Conservation (phyloP, 2,113 vertebrate species). For the Menura novaehollandiae region DNA sequence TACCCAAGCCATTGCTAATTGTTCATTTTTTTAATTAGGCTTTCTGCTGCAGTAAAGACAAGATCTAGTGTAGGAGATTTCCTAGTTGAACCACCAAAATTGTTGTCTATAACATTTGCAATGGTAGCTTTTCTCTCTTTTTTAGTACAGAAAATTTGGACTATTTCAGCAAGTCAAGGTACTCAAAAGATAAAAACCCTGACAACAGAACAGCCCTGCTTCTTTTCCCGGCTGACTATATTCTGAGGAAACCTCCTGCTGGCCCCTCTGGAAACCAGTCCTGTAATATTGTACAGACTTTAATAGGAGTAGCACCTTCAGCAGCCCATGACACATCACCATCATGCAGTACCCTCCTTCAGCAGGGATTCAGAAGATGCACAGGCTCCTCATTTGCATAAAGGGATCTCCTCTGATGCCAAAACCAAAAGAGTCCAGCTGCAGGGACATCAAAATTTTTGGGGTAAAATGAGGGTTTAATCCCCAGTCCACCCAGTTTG, state of each 20-base stretch:
- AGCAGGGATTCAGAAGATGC: background rate
- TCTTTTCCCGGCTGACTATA: background rate
- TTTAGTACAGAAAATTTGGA: background rate
- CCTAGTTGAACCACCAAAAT: background rate
- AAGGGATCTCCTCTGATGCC: background rate
- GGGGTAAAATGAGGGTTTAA: background rate
- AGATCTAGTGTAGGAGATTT: background rate
- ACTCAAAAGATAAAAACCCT: background rate
- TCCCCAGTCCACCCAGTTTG: background rate
- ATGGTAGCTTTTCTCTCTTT: background rate
- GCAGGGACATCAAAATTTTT: background rate
- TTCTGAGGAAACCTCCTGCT: background rate
- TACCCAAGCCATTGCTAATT: background rate
- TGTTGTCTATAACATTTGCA: background rate
- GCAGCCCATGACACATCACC: background rate
- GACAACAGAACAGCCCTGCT: background rate
- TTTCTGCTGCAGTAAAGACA: background rate
- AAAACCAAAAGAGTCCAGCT: background rate
- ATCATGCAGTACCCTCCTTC: fast-evolving
- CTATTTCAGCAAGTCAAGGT: background rate
- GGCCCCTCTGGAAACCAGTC: background rate
- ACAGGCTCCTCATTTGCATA: background rate
- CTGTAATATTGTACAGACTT: background rate
- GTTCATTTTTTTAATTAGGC: background rate
- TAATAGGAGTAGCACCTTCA: background rate